A percentile compares a stretch with the other conserved stretches of the same genome.
phyloP scores from a whole-genome alignment of 2,113 vertebrate species.

The Hyaena hyaena region DNA sequence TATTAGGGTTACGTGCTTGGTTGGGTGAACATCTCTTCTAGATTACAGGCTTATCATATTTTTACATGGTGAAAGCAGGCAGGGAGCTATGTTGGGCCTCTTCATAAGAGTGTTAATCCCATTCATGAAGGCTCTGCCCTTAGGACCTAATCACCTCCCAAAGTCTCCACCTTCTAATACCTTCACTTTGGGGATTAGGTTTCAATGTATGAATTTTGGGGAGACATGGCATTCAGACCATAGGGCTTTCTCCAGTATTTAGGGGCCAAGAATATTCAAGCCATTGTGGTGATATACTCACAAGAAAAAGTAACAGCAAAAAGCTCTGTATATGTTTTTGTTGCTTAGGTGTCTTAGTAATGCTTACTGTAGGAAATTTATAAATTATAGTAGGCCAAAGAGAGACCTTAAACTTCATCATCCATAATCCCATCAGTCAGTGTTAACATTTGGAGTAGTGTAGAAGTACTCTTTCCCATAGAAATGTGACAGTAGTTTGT shows the following conservation, averaged over 20 bases:
- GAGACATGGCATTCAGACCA: background rate
- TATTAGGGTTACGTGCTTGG: background rate
- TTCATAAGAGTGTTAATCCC: background rate
- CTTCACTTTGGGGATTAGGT: background rate
- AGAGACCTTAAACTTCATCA: background rate
- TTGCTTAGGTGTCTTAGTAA: background rate
- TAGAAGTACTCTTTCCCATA: background rate
- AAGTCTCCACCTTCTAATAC: background rate
- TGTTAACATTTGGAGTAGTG: background rate
- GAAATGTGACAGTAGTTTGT: background rate
- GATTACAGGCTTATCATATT: background rate
- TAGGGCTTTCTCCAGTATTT: background rate
- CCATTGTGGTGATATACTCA: background rate
- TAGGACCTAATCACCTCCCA: background rate
- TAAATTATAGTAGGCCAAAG: background rate
- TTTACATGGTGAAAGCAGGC: background rate
- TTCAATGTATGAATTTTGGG: background rate
- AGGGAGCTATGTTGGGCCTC: background rate
- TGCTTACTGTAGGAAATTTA: background rate
- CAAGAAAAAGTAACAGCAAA: background rate
- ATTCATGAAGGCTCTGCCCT: background rate
- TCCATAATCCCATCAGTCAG: background rate
- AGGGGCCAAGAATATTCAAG: background rate
- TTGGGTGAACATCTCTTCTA: background rate
- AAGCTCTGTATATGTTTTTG: background rate